Percentiles rank a stretch among this genome's conserved stretches.
Evolutionary conservation across 2,113 vertebrate genomes (phyloP).

Genomic region (Peromyscus polionotus): DNA sequence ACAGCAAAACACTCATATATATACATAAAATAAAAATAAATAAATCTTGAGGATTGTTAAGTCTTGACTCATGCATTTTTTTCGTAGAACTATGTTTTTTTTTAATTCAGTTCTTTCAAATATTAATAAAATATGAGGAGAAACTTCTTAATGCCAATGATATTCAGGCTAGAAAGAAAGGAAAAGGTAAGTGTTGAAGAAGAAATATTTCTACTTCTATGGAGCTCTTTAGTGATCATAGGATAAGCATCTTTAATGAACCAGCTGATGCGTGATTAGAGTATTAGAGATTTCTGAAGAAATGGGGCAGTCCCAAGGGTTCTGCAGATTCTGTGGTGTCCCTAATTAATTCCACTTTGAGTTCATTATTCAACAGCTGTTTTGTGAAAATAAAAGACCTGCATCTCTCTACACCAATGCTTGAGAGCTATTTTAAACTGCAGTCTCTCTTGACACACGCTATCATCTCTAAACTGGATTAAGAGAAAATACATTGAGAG

Average conservation of each 20-base stretch:
- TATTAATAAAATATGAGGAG: conserved; percentile 43
- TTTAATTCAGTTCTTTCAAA: conserved; percentile 51
- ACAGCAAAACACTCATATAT: neutral
- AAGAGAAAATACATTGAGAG: conserved; percentile 34
- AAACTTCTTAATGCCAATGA: conserved; percentile 24
- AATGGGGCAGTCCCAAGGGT: conserved; percentile 48
- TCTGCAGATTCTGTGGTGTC: conserved; percentile 54
- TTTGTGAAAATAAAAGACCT: conserved; percentile 72
- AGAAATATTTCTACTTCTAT: neutral
- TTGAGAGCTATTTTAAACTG: conserved; percentile 48
- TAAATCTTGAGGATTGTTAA: too few relatives aligned
- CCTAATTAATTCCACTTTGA: conserved; percentile 70
- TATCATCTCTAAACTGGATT: conserved; percentile 58
- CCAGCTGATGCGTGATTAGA: conserved; percentile 61
- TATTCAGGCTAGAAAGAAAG: conserved; percentile 25
- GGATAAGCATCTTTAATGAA: conserved; percentile 62
- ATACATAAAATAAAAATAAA: neutral
- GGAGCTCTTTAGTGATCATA: conserved; percentile 12
- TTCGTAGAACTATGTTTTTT: conserved; percentile 31
- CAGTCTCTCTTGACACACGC: neutral
- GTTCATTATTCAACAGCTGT: conserved; percentile 72
- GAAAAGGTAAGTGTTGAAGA: conserved; percentile 30
- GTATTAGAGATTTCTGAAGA: conserved; percentile 54
- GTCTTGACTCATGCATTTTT: conserved; percentile 51
- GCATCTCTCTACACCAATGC: conserved; percentile 47